Base-by-base conservation (phyloP, 2,888 invertebrate species). In the Pilophorus perplexus region DNA sequence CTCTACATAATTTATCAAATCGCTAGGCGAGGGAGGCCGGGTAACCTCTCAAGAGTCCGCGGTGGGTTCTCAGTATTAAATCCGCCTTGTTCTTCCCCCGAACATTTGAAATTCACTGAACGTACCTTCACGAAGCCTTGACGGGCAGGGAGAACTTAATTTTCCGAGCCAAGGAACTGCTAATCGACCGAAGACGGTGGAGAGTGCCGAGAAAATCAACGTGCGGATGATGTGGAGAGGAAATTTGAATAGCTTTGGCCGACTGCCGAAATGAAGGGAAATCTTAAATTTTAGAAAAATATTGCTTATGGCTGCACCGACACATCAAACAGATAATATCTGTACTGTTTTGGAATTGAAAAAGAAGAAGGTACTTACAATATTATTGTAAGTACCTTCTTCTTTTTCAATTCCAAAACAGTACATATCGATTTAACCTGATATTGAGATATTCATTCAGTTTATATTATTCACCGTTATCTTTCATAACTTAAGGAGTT, bases 1-100 rank as follows among this genome's bases (percentile, higher is more conserved):
- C 25, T 59, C 59, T 59, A 40, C 59, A 59, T 59, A 59, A 59
- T 59, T 59, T 59, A 59, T 59, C 42, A 42, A 59, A 44, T 59
- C 40, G 52, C 28, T n/a, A 28, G 10, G 33, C 12, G 12, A 25
- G 14, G 14, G 16, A n/a, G 52, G 28, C 2, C n/a, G n/a, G 42
- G 42, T 42, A 42, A 4, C 6, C 16, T n/a, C 42, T 2, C 8
- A 16, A n/a, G 14, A 5, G 4, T 20, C 44, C 44, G n/a, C 22
- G 2, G n/a, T 22, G 25, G 23, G 20, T 16, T 20, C 16, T n/a
- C 42, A 40, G 44, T 59, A 59, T 59, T 59, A 59, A 59, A 42
- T 59, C 40, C 25, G 38, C 38, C 55, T 55, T 54, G 28, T 57
- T 40, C 14, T n/a, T n/a, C n/a, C 20, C 44, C 40, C 40, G 40